Conservation (phyloP, 2,888 invertebrate genomes). For the Papilio protenor region DNA sequence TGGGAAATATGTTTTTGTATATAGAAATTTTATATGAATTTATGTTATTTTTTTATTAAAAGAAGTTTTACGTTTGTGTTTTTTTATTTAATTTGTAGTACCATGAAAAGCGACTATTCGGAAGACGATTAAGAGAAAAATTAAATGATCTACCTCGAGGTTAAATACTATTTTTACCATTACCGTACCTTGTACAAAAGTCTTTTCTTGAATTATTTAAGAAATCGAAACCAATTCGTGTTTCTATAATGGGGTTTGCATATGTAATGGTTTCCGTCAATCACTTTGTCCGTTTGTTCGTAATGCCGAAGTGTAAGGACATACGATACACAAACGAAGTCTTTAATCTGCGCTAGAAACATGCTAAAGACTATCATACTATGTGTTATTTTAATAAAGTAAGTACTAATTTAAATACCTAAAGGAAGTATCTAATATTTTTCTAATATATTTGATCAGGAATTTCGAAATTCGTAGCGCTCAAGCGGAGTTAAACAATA, state of each 20-base stretch:
- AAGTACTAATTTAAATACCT: conserved; percentile 21
- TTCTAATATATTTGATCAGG: not conserved
- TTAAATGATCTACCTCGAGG: too few species aligned
- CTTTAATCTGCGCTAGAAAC: conserved; percentile 50
- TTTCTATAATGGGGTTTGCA: conserved; percentile 56
- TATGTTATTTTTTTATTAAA: conserved; percentile 22
- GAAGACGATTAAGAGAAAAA: too few species aligned
- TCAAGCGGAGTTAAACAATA: conserved; percentile 54
- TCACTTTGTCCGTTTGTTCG: conserved; percentile 49
- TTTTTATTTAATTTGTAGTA: not conserved
- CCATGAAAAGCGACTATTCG: not conserved
- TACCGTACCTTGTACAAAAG: not conserved
- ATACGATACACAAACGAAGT: conserved; percentile 15
- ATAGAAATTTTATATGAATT: not conserved
- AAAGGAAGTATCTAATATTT: not conserved
- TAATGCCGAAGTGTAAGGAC: conserved; percentile 25
- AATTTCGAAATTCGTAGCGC: conserved; percentile 50
- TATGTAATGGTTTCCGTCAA: conserved; percentile 58
- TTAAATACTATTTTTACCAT: too few species aligned
- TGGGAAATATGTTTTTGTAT: conserved; percentile 30
- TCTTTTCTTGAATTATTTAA: conserved; percentile 41
- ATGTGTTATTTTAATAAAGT: conserved; percentile 37
- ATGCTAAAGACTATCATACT: conserved; percentile 43
- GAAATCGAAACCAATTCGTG: conserved; percentile 40
- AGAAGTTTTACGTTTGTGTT: not conserved